Evolutionary conservation across 1,140 invertebrate species (phyloP).

Genomic region (Caenorhabditis inopinata): DNA sequence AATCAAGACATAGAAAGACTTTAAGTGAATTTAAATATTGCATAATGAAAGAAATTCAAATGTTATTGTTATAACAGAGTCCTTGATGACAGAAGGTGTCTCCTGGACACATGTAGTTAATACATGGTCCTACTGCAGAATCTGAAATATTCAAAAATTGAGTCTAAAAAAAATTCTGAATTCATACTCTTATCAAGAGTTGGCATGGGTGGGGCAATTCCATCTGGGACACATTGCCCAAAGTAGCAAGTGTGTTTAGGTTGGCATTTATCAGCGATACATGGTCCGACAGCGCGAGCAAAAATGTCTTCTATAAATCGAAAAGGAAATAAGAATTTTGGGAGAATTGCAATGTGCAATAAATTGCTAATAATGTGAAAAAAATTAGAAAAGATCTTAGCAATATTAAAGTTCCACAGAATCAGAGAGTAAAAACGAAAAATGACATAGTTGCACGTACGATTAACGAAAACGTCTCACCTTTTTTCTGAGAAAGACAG

Average conservation of each 20-base stretch:
- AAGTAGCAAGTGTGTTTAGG: constrained; percentile 34
- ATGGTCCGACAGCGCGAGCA: constrained; percentile 34
- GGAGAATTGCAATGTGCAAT: no score
- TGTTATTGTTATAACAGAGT: constrained; percentile 3
- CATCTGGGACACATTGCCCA: constrained; percentile 37
- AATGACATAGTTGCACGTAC: not conserved
- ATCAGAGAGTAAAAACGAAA: no score
- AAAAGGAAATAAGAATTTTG: no score
- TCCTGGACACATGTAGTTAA: constrained; percentile 23
- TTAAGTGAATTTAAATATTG: not conserved
- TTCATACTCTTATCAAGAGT: constrained; percentile 2
- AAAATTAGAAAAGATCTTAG: no score
- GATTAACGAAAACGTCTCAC: not conserved
- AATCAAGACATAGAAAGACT: no score
- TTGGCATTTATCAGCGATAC: constrained; percentile 39
- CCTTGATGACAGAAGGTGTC: constrained; percentile 32
- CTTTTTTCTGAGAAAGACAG: not conserved
- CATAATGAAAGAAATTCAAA: not conserved
- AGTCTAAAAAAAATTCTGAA: not conserved
- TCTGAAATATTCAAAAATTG: not conserved
- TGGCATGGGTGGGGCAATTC: constrained; percentile 36
- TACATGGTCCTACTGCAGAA: constrained; percentile 28
- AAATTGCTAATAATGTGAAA: no score
- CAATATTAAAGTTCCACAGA: no score
- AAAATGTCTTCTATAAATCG: constrained; percentile 40